phyloP scores from a whole-genome alignment of 2,888 invertebrate species.

The Conistra vaccinii region DNA sequence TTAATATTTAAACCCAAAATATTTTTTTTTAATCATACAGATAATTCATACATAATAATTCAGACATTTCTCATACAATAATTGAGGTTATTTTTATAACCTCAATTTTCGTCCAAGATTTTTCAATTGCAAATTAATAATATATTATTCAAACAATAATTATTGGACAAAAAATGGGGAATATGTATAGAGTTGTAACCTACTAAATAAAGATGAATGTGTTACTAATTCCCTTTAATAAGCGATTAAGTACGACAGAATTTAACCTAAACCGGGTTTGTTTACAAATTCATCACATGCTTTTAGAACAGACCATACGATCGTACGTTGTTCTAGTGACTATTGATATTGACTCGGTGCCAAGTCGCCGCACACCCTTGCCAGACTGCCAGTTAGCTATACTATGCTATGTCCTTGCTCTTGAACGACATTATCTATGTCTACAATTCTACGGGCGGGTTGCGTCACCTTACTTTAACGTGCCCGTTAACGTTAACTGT shows the following conservation, averaged over 20 bases:
- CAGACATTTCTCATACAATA: too few species aligned
- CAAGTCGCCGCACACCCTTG: slow-evolving; percentile 40
- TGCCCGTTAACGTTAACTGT: slow-evolving; percentile 6
- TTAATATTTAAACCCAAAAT: neutral
- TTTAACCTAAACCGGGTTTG: neutral
- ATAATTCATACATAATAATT: too few species aligned
- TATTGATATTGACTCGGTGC: slow-evolving; percentile 38
- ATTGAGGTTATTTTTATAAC: neutral
- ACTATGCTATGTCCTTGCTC: slow-evolving; percentile 41
- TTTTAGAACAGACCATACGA: neutral
- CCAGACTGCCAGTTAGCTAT: slow-evolving; percentile 20
- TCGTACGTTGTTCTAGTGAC: neutral
- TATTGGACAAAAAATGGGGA: neutral
- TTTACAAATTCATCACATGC: neutral
- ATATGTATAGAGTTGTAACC: neutral
- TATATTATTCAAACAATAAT: neutral
- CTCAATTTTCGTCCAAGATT: neutral
- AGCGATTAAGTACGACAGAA: neutral
- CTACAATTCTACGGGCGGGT: neutral
- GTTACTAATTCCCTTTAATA: too few species aligned
- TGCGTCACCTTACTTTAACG: slow-evolving; percentile 26
- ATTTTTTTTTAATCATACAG: too few species aligned
- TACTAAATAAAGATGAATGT: neutral
- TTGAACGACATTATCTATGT: slow-evolving; percentile 25
- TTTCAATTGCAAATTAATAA: neutral